Percentiles rank a stretch among this genome's conserved stretches.
phyloP scores from a whole-genome alignment of 2,113 vertebrate species.

The Rafetus swinhoei region DNA sequence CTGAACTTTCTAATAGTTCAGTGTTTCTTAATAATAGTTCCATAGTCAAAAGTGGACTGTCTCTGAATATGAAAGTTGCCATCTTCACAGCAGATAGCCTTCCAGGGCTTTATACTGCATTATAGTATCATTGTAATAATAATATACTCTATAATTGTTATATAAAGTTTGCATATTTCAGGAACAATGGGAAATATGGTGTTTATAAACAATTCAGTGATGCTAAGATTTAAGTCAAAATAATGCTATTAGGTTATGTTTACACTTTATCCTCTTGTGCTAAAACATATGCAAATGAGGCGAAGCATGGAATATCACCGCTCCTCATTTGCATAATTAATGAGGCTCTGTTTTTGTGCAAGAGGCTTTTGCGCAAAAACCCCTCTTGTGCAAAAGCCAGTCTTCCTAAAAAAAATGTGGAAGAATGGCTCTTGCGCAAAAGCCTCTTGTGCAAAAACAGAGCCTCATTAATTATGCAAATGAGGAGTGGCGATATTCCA shows the following conservation, averaged over 20 bases:
- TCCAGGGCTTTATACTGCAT: background rate
- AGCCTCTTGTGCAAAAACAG: too few relatives aligned
- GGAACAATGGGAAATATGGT: constrained; percentile 48
- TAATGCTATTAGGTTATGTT: constrained; percentile 62
- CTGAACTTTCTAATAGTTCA: background rate
- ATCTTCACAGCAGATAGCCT: background rate
- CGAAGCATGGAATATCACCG: too few relatives aligned
- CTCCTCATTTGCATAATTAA: too few relatives aligned
- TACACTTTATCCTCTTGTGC: too few relatives aligned
- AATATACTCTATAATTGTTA: background rate
- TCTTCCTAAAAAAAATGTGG: too few relatives aligned
- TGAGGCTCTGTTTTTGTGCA: too few relatives aligned
- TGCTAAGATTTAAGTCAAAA: constrained; percentile 56
- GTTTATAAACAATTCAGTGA: constrained; percentile 63
- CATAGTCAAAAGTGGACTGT: background rate
- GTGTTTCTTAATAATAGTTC: background rate
- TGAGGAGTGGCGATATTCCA: too few relatives aligned
- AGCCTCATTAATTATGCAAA: too few relatives aligned
- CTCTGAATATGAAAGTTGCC: background rate
- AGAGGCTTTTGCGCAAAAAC: too few relatives aligned
- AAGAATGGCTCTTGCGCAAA: too few relatives aligned
- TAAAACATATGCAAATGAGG: too few relatives aligned
- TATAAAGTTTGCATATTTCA: constrained; percentile 38
- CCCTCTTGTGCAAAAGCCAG: too few relatives aligned
- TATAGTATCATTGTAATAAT: background rate